These are phyloP conservation scores for Syngnathoides biaculeatus DNA, from an alignment of 2,113 vertebrate species.

Conservation along the genomic window DNA sequence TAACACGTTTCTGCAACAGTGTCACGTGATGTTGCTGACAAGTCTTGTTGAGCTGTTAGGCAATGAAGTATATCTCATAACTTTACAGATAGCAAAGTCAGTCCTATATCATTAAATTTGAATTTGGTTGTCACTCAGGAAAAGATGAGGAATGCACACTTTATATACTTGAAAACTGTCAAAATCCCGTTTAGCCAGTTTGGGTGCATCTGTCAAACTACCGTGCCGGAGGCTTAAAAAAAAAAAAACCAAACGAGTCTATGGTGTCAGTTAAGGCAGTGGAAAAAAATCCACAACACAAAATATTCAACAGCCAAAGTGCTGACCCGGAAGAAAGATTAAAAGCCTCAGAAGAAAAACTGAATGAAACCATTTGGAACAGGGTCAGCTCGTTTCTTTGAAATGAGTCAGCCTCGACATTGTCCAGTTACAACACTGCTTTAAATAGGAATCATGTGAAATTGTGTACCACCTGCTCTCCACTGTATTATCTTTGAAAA, in stretches of 20 bases:
- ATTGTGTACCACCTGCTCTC: neutral
- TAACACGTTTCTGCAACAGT: neutral
- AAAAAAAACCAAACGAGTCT: no score
- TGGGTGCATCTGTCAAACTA: neutral
- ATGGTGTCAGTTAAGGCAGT: neutral
- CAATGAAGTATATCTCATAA: neutral
- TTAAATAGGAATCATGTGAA: neutral
- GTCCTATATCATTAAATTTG: no score
- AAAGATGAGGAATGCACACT: neutral
- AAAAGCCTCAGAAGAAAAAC: neutral
- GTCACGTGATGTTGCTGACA: neutral
- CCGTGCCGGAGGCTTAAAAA: neutral
- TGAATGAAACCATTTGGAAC: neutral
- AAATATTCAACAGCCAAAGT: neutral
- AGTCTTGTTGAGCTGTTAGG: neutral
- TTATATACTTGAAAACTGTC: neutral
- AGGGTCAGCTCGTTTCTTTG: neutral
- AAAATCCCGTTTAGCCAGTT: neutral
- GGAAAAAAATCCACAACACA: constrained; percentile 1
- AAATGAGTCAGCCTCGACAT: neutral
- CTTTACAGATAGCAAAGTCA: neutral
- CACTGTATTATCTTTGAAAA: neutral
- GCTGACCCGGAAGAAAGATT: neutral
- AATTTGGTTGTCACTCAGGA: no score
- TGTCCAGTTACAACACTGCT: neutral